A percentile compares a stretch with the other conserved stretches of the same genome.
These are phyloP conservation scores for Mesodorylaimus sp. DNA, from an alignment of 2,888 invertebrate genomes.

Conservation along the genomic window DNA sequence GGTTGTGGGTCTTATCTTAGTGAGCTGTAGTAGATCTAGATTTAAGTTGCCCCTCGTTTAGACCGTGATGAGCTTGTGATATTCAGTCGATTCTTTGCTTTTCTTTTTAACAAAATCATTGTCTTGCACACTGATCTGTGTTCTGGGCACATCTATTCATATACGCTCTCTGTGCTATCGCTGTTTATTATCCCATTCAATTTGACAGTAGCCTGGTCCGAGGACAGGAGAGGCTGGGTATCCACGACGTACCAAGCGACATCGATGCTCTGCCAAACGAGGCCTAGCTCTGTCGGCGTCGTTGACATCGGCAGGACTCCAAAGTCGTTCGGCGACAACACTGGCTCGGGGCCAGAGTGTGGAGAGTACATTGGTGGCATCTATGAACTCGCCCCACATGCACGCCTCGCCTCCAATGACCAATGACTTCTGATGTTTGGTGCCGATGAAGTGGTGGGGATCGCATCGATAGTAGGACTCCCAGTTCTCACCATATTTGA, in stretches of 20 bases:
- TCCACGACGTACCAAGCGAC: conserved; percentile 52
- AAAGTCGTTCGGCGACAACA: conserved; percentile 65
- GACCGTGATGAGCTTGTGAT: too few species aligned
- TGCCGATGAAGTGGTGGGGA: conserved; percentile 33
- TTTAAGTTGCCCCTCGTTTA: too few species aligned
- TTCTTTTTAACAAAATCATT: too few species aligned
- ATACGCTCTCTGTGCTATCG: too few species aligned
- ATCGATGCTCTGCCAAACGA: conserved; percentile 52
- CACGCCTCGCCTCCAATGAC: conserved; percentile 77
- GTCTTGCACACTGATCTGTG: too few species aligned
- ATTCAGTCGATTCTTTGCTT: too few species aligned
- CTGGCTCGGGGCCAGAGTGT: conserved; percentile 60
- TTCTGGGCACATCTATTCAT: too few species aligned
- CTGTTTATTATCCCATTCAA: too few species aligned
- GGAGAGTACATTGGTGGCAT: conserved; percentile 43
- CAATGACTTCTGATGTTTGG: conserved; percentile 40
- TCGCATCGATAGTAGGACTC: conserved; percentile 32
- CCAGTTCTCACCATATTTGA: conserved; percentile 39
- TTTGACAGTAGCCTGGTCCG: conserved; percentile 47
- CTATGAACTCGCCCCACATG: conserved; percentile 76
- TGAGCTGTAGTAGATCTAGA: too few species aligned
- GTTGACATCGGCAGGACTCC: conserved; percentile 42
- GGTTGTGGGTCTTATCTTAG: too few species aligned
- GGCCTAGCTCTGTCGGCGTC: conserved; percentile 37
- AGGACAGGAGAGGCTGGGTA: conserved; percentile 49